Base-by-base conservation (phyloP, 2,888 invertebrate species). In the Leptinotarsa juncta region DNA sequence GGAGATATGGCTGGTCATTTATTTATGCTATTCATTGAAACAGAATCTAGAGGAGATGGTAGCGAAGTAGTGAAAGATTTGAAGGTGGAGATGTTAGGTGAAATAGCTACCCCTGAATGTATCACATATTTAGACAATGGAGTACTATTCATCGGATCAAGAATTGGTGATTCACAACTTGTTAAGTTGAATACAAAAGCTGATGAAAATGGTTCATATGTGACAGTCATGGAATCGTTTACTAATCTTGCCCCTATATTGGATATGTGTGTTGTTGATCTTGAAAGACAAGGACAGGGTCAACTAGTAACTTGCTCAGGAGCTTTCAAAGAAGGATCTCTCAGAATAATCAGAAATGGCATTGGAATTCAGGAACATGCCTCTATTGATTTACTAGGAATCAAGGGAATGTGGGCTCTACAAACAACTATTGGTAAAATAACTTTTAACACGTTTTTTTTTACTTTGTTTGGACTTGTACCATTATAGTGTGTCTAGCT, bases 321-420 rank as follows among this genome's bases (percentile, higher is more conserved):
- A 14, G 96, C 96, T 3, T 98, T 95, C 87, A 99, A 99, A 88
- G 98, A 99, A 90, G 99, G 99, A 0, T 98, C 98, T 0, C 89
- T 99, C 51, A 91, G 99, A 71, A 97, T 99, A 76, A 99, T 99
- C 79, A 92, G 99, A 80, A 99, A 99, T 88, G 99, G 99, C 4
- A 99, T 99, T 84, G 99, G 99, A 3, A 98, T 99, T 76, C 97
- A 98, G 82, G 99, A 99, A 88, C 96, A 97, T 86, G 99, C 99
- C 0, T 96, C 96, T 67, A 98, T 99, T 79, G 99, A 99, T 89
- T 90, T 99, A 81, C 95, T 96, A 5, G 98, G 98, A 70, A 98
- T 99, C 79, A 98, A 98, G 89, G 98, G 98, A 78, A 97, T 99
- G 93, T 98, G 98, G 98, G 96, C 98, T 0, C 89, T 99, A n/a